Percentiles rank a stretch among this genome's conserved stretches.
phyloP scores from a whole-genome alignment of 2,888 invertebrate species.

The Melanostoma scalare region DNA sequence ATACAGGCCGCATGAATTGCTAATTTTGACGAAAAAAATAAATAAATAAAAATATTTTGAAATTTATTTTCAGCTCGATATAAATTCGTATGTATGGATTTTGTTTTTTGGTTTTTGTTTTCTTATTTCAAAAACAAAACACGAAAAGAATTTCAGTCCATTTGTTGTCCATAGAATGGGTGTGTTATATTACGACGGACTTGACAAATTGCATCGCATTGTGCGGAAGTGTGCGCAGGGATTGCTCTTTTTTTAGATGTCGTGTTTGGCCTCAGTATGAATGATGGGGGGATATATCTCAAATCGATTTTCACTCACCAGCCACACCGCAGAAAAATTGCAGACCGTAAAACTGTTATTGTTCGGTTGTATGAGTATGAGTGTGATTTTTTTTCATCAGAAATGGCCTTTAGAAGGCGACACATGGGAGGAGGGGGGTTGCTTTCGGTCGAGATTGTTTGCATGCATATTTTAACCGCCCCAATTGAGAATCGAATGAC shows the following conservation, averaged over 20 bases:
- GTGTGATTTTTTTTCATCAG: slow-evolving; percentile 23
- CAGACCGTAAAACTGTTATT: slow-evolving; percentile 44
- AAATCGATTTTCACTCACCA: slow-evolving; percentile 53
- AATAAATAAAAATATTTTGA: slow-evolving; percentile 8
- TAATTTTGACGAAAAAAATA: slow-evolving; percentile 36
- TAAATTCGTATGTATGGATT: slow-evolving; percentile 33
- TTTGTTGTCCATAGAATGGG: slow-evolving; percentile 50
- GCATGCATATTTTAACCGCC: slow-evolving; percentile 64
- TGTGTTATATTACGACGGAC: slow-evolving; percentile 27
- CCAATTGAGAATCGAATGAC: slow-evolving; percentile 70
- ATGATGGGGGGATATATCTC: slow-evolving; percentile 27
- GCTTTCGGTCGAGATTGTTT: slow-evolving; percentile 42
- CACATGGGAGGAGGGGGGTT: neutral
- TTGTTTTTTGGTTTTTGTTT: neutral
- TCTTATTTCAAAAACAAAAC: slow-evolving; percentile 1
- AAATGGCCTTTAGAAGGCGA: slow-evolving; percentile 44
- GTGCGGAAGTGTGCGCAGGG: slow-evolving; percentile 16
- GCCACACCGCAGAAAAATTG: slow-evolving; percentile 47
- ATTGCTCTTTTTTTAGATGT: slow-evolving; percentile 32
- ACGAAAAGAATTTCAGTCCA: slow-evolving; percentile 51
- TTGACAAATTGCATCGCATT: slow-evolving; percentile 67
- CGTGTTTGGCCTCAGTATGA: slow-evolving; percentile 14
- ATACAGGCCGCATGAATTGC: slow-evolving; percentile 27
- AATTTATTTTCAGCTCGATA: slow-evolving; percentile 49
- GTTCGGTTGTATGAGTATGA: slow-evolving; percentile 17